A percentile compares a stretch with the other conserved stretches of the same genome.
These are phyloP conservation scores for Condylura cristata DNA, from an alignment of 2,113 vertebrate species.

Conservation along the genomic window DNA sequence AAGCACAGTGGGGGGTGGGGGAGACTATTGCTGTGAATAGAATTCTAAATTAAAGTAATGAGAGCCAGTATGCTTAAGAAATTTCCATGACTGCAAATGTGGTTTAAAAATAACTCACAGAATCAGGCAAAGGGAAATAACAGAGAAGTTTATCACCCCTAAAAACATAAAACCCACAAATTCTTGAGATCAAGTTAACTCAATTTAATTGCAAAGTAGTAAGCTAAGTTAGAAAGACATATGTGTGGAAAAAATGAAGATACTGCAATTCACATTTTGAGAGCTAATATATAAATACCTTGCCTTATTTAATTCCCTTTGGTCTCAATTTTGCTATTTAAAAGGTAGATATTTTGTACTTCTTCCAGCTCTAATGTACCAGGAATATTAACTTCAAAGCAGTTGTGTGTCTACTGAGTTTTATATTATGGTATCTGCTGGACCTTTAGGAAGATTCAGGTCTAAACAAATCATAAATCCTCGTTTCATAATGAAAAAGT, in stretches of 20 bases:
- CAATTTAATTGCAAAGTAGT: background rate
- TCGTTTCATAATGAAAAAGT: background rate
- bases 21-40: background rate
- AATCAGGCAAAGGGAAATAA: background rate
- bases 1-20: background rate
- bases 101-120: conserved; percentile 52
- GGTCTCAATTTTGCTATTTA: background rate
- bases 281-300: background rate
- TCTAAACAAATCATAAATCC: background rate
- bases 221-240: background rate
- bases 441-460: background rate
- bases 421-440: background rate
- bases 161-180: background rate
- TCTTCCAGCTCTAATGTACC: background rate
- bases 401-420: background rate
- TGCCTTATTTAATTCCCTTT: background rate
- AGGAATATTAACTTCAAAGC: background rate
- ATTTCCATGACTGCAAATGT: conserved; percentile 31
- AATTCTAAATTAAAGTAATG: conserved; percentile 48
- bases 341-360: background rate
- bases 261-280: background rate
- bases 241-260: background rate
- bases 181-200: background rate
- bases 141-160: background rate
- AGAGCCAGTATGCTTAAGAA: conserved; percentile 21